Conservation (phyloP, 2,888 invertebrate species). For the Willowsia nigromaculata region DNA sequence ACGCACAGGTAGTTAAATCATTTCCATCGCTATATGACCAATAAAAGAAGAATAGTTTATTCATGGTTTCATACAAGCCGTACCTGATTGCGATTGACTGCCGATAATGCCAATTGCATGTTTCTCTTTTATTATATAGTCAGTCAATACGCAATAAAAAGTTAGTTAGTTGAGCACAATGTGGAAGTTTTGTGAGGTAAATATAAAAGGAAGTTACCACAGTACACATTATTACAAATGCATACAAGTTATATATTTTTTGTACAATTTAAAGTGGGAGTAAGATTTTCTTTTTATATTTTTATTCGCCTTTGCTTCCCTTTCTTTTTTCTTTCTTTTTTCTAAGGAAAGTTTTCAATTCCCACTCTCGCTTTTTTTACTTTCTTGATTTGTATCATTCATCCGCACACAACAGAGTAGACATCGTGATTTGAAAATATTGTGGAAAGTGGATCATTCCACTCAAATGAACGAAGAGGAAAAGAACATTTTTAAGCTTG, state of each 20-base stretch:
- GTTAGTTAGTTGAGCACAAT: background rate
- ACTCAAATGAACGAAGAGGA: constrained; percentile 61
- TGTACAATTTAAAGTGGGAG: background rate
- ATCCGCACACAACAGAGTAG: constrained; percentile 33
- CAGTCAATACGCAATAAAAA: constrained; percentile 1
- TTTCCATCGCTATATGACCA: background rate
- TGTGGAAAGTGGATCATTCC: constrained; percentile 69
- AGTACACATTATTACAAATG: background rate
- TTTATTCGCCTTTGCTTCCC: background rate
- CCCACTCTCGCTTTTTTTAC: constrained; percentile 8
- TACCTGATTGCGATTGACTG: constrained; percentile 26
- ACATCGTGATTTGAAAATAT: constrained; percentile 65
- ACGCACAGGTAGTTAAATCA: constrained; percentile 8
- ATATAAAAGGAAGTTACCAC: background rate
- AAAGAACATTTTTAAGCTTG: constrained; percentile 63
- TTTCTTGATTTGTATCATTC: constrained; percentile 53
- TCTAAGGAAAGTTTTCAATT: constrained; percentile 48
- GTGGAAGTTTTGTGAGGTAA: background rate
- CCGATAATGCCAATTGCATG: background rate
- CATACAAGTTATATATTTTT: background rate
- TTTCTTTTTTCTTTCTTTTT: constrained; percentile 1
- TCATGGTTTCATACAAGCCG: too few relatives aligned
- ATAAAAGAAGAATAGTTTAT: background rate
- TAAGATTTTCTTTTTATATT: background rate
- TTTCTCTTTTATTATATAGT: background rate